Evolutionary conservation across 2,888 invertebrate genomes (phyloP).

Genomic region (Ophioninae sp.): DNA sequence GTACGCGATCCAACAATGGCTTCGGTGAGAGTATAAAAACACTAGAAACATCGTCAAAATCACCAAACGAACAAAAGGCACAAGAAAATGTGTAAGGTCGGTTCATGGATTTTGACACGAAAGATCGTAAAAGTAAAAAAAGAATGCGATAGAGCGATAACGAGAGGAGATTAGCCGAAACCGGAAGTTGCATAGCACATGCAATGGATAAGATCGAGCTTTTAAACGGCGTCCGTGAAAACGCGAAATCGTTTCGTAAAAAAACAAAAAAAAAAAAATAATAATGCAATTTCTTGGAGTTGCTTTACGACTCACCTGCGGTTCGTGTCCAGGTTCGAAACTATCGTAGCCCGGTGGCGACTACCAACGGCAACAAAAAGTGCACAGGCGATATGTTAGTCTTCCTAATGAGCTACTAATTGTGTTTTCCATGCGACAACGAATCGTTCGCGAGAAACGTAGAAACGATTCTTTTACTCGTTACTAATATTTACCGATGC

Average conservation of each 20-base stretch:
- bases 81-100: background rate
- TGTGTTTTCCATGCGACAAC: background rate
- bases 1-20: background rate
- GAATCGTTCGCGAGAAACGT: background rate
- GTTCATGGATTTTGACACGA: background rate
- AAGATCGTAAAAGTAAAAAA: too few relatives aligned
- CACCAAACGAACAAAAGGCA: background rate
- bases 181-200: too few relatives aligned
- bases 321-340: slow-evolving; percentile 69
- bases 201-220: too few relatives aligned
- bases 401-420: slow-evolving; percentile 64
- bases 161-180: too few relatives aligned
- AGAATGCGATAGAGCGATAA: too few relatives aligned
- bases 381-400: slow-evolving; percentile 74
- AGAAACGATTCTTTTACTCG: background rate
- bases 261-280: background rate
- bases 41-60: background rate
- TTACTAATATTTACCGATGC: background rate
- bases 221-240: too few relatives aligned
- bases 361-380: slow-evolving; percentile 73
- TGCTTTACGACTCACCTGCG: slow-evolving; percentile 71
- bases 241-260: too few relatives aligned
- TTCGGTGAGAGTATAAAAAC: background rate
- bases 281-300: slow-evolving; percentile 12
- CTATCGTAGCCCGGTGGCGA: slow-evolving; percentile 71